Evolutionary conservation across 1,140 invertebrate species (phyloP).

Genomic region (Trissolcus basalis): DNA sequence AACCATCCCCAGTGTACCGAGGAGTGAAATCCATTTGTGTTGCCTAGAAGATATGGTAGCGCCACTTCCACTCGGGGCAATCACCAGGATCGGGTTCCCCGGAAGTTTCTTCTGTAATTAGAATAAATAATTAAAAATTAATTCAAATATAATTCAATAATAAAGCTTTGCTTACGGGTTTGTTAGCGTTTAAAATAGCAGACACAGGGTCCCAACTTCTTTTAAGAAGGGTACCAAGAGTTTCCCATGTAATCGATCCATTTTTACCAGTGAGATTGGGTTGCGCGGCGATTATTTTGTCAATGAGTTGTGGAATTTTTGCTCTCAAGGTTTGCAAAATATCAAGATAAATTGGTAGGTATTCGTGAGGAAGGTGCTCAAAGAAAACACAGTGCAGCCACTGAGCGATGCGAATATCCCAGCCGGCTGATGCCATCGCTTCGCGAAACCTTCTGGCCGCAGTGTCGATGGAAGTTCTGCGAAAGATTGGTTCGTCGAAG

Average conservation of each 20-base stretch:
- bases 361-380: conserved; percentile 82
- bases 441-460: conserved; percentile 82
- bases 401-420: conserved; percentile 84
- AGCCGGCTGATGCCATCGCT: conserved; percentile 80
- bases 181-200: conserved; percentile 76
- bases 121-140: conserved; percentile 15
- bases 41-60: conserved; percentile 77
- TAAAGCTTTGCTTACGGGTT: conserved; percentile 75
- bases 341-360: conserved; percentile 86
- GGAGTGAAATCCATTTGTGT: conserved; percentile 83
- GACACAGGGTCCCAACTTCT: conserved; percentile 86
- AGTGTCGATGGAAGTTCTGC: conserved; percentile 83
- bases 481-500: conserved; percentile 81
- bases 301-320: conserved; percentile 86
- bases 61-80: conserved; percentile 79
- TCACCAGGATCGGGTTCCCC: conserved; percentile 83
- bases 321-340: conserved; percentile 85
- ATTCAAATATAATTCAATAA: not conserved
- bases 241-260: conserved; percentile 77
- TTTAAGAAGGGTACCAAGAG: conserved; percentile 82
- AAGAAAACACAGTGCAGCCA: conserved; percentile 88
- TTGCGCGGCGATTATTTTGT: conserved; percentile 81
- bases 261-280: conserved; percentile 72
- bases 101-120: conserved; percentile 81
- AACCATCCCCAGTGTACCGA: conserved; percentile 83